phyloP scores from a whole-genome alignment of 2,797 vertebrate species.

The Varecia variegata region DNA sequence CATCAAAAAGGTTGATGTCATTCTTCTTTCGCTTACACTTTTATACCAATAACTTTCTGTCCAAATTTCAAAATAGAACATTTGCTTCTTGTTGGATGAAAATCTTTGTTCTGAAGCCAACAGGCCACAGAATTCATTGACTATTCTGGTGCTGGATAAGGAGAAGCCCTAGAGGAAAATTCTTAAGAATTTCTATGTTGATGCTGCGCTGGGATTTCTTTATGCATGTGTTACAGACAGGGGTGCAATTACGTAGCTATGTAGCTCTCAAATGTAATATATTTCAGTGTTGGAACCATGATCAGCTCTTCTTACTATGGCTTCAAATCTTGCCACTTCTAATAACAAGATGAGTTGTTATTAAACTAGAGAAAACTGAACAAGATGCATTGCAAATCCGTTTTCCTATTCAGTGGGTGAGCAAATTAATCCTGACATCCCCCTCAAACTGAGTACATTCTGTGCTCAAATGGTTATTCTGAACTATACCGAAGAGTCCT shows the following conservation, averaged over 20 bases:
- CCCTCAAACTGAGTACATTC: background rate
- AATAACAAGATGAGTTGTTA: background rate
- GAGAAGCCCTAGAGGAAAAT: background rate
- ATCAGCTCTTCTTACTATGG: background rate
- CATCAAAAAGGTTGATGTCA: background rate
- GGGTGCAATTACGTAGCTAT: background rate
- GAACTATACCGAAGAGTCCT: background rate
- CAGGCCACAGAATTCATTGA: slow-evolving; percentile 27
- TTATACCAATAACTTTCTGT: slow-evolving; percentile 26
- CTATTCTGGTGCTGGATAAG: background rate
- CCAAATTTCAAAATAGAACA: slow-evolving; percentile 32
- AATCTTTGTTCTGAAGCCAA: slow-evolving; percentile 48
- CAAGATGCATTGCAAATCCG: background rate
- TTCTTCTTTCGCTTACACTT: slow-evolving; percentile 20
- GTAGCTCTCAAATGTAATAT: background rate
- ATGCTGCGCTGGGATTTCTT: background rate
- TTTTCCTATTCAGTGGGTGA: background rate
- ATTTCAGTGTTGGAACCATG: background rate
- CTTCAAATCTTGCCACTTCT: background rate
- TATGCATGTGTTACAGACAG: background rate
- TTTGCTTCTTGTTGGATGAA: slow-evolving; percentile 49
- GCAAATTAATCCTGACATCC: background rate
- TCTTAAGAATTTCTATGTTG: background rate
- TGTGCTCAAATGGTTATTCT: background rate
- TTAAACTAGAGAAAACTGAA: slow-evolving; percentile 23